Evolutionary conservation across 2,888 invertebrate genomes (phyloP), one percentile per base, ranked within the genome.

Genomic region (Stenoptilia bipunctidactyla): DNA sequence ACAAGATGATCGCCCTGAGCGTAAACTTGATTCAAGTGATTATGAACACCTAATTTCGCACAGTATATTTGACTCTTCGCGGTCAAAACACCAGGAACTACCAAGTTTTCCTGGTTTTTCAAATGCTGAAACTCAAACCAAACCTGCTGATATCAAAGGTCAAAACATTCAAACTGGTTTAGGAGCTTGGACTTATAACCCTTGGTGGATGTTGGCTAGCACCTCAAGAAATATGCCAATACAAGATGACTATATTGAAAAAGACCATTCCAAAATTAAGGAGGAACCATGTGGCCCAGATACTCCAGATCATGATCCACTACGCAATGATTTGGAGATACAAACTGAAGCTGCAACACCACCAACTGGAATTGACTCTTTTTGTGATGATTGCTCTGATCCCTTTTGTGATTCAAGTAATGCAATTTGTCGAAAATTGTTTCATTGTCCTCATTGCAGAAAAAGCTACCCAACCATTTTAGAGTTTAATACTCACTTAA

Each of bases 201-300:
- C 85, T 15, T 85, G 85, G 84, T 85, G 84, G 85, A 85, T 85
- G 85, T 63, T 85, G 20, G 85, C 85, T 13, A 71, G 84, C 46
- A 84, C 85, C 1, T 85, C 85, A 6, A 65, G 83, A 36, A 75
- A 66, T 55, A 64, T 75, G 39, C 75, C 79, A 2, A 70, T 77
- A 1, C 83, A 83, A 46, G 79, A 82, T 47, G 82, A 83, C 43
- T 85, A 67, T 52, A 68, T 75, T 15, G 85, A 85, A 50, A 72
- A 65, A 60, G 80, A 83, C 37, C 71, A 77, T 52, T 54, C 74
- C 15, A 85, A 80, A 62, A 72, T 85, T 2, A 85, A 85, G 56
- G 72, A 82, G 48, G 83, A 83, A 49, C 82, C 82, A 2, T 51
- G 65, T 43, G 74, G 77, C 34, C 69, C 75, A 30, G 73, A 64